Evolutionary conservation across 2,113 vertebrate genomes (phyloP), one percentile per base, ranked within the genome.

Genomic region (Nettapus auritus): DNA sequence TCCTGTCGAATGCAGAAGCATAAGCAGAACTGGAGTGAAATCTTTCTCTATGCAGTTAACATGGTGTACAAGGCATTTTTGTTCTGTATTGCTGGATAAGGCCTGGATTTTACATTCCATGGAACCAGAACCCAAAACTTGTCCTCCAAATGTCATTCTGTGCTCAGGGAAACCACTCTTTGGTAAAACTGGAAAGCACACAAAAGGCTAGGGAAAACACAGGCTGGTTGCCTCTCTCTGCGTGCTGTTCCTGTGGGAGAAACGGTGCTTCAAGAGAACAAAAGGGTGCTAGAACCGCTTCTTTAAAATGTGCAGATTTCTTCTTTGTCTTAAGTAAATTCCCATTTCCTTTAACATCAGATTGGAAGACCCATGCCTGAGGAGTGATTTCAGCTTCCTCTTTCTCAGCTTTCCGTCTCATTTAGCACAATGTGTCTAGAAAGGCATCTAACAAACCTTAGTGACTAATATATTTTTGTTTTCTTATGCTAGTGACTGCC

Each of bases 41-140:
- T 64, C 48, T 80, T 4, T 11, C 42, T 70, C 31, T 48, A 31
- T 7, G 19, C 7, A 25, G 17, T 18, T 48, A 21, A 13, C 33
- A 6, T 5, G 26, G 28, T 29, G 14, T 66, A 48, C 16, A 67
- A 79, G 59, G 9, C 10, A 15, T 4, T 71, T 82, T 88, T 56
- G 11, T 8, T 52, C 26, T 73, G 9, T 23, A 33, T 23, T 56
- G 22, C 12, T 0, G 0, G 8, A 29, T 4, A 14, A 38, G 21
- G 12, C 3, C 38, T 0, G 0, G 4, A 56, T 82, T 80, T 86
- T 69, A 25, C 26, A 22, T 29, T 1, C 0, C 1, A 0, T 52
- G 34, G 13, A 59, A 78, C 8, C 0, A 0, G 1, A 3, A 3
- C 26, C 3, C 33, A 33, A 26, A 11, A 28, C 6, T n/a, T 18